phyloP scores from a whole-genome alignment of 2,113 vertebrate species.

The Neolamprologus devosi region DNA sequence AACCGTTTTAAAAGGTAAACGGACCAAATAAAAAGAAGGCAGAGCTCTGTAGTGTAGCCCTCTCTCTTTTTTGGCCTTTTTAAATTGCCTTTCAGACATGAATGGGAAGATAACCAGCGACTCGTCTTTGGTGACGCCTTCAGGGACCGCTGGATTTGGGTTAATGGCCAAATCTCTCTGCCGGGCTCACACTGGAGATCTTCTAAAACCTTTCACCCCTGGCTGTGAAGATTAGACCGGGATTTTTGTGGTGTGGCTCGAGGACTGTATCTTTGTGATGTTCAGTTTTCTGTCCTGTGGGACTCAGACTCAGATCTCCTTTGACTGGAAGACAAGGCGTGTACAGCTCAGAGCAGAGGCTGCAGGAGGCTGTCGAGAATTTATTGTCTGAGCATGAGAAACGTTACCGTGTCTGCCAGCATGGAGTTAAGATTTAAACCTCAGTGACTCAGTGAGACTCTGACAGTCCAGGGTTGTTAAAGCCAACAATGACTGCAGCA shows the following conservation, averaged over 20 bases:
- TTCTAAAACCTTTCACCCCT: constrained; percentile 12
- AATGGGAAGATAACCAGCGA: not conserved
- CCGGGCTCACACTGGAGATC: not conserved
- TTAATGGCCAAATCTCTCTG: not conserved
- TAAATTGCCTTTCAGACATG: not conserved
- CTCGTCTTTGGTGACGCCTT: not conserved
- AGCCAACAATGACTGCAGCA: not conserved
- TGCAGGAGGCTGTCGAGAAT: not conserved
- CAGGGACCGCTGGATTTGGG: not conserved
- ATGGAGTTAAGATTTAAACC: not conserved
- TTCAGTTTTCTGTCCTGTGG: not conserved
- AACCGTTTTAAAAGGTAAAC: fast-evolving
- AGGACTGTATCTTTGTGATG: not conserved
- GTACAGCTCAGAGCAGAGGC: not conserved
- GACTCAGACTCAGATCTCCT: not conserved
- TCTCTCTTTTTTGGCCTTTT: not conserved
- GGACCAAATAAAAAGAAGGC: not conserved
- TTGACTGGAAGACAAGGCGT: not conserved
- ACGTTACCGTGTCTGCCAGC: not conserved
- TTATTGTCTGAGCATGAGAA: not conserved
- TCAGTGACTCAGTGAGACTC: not conserved
- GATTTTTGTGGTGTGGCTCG: constrained; percentile 2
- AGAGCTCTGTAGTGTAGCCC: not conserved
- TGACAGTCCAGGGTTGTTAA: not conserved
- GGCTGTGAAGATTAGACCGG: constrained; percentile 26